Conservation (phyloP, 2,113 vertebrate species). For the Oreocharis arfaki region DNA sequence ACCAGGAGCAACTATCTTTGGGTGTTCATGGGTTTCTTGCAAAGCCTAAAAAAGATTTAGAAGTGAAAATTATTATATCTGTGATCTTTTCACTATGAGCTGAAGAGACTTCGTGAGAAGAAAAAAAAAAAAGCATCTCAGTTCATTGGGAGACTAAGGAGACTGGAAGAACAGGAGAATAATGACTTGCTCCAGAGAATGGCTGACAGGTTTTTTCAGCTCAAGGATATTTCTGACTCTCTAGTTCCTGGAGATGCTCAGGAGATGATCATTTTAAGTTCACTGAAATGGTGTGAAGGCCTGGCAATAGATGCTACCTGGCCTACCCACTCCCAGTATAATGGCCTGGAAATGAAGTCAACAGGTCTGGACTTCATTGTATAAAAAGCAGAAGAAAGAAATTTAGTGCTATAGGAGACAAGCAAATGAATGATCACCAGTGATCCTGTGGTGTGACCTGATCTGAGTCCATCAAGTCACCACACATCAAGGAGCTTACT, state of each 20-base stretch:
- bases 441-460: background rate
- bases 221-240: background rate
- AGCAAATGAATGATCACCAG: background rate
- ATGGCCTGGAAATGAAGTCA: background rate
- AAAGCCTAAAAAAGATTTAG: background rate
- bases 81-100: background rate
- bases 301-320: background rate
- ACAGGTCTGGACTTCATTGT: background rate
- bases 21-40: background rate
- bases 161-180: background rate
- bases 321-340: background rate
- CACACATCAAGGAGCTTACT: background rate
- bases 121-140: background rate
- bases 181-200: background rate
- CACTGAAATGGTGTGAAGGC: background rate
- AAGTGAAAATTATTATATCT: background rate
- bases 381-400: background rate
- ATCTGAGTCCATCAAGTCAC: background rate
- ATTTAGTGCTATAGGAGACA: background rate
- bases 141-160: background rate
- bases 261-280: background rate
- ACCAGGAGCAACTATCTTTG: background rate
- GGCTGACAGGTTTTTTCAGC: background rate
- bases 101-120: background rate
- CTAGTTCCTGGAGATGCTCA: background rate